Evolutionary conservation across 2,888 invertebrate genomes (phyloP).

Genomic region (Euzetes globulus): DNA sequence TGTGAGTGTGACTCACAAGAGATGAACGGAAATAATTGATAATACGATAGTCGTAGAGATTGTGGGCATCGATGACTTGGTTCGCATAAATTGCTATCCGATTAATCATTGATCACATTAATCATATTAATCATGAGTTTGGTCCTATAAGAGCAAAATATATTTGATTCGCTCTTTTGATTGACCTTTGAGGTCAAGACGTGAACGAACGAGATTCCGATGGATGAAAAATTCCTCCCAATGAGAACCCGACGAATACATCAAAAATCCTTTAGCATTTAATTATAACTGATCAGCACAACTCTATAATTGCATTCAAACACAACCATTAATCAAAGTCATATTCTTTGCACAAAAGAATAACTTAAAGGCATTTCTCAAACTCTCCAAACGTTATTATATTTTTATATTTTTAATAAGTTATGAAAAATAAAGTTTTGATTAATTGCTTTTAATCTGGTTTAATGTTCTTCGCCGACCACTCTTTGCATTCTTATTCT

Average conservation of each 20-base stretch:
- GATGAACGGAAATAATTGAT: constrained; percentile 8
- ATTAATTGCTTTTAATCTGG: constrained; percentile 16
- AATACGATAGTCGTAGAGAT: not conserved
- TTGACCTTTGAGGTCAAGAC: constrained; percentile 11
- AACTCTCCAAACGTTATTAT: not conserved
- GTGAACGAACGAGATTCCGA: constrained; percentile 16
- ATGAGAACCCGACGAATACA: constrained; percentile 19
- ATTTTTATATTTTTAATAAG: constrained; percentile 15
- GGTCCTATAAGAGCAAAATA: not conserved
- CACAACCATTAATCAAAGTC: not conserved
- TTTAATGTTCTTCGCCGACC: constrained; percentile 10
- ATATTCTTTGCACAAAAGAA: not conserved
- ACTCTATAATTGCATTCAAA: constrained; percentile 19
- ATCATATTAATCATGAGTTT: constrained; percentile 15
- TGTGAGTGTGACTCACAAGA: constrained; percentile 7
- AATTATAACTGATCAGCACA: constrained; percentile 7
- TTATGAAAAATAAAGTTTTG: constrained; percentile 11
- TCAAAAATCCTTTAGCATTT: constrained; percentile 12
- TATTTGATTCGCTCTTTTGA: constrained; percentile 5
- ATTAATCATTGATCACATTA: not conserved
- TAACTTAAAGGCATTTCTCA: constrained; percentile 6
- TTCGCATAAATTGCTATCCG: not conserved
- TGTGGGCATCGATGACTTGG: not conserved
- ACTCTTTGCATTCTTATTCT: not conserved
- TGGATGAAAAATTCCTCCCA: not conserved